A percentile compares a stretch with the other conserved stretches of the same genome.
Conservation (phyloP, 2,113 vertebrate genomes). For the Sapayoa aenigma region DNA sequence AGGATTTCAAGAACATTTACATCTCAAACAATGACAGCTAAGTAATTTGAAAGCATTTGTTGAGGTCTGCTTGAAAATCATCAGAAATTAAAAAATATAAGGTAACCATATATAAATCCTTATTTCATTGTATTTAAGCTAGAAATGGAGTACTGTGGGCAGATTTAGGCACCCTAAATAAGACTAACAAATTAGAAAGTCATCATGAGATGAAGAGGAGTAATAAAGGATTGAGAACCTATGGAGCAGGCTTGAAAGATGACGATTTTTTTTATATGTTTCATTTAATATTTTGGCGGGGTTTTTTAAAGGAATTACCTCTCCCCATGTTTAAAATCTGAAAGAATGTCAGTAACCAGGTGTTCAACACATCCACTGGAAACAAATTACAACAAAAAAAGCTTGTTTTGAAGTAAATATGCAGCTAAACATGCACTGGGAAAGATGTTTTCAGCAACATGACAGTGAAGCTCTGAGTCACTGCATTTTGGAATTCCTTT, state of each 20-base stretch:
- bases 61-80: neutral
- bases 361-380: neutral
- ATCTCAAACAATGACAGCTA: neutral
- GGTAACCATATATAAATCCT: neutral
- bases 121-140: neutral
- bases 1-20: neutral
- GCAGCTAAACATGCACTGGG: neutral
- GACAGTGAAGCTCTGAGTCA: neutral
- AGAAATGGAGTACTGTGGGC: neutral
- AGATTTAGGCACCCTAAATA: neutral
- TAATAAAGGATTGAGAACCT: neutral
- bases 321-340: neutral
- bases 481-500: neutral
- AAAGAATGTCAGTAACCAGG: neutral
- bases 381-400: neutral
- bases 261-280: neutral
- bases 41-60: neutral
- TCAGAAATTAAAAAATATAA: neutral
- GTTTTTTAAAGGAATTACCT: neutral
- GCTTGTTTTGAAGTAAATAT: neutral
- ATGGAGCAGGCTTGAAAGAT: neutral
- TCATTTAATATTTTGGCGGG: neutral
- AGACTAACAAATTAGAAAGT: neutral
- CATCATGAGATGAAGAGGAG: neutral
- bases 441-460: neutral